Evolutionary conservation across 2,888 invertebrate genomes (phyloP).

Genomic region (Heteropelma amictum): DNA sequence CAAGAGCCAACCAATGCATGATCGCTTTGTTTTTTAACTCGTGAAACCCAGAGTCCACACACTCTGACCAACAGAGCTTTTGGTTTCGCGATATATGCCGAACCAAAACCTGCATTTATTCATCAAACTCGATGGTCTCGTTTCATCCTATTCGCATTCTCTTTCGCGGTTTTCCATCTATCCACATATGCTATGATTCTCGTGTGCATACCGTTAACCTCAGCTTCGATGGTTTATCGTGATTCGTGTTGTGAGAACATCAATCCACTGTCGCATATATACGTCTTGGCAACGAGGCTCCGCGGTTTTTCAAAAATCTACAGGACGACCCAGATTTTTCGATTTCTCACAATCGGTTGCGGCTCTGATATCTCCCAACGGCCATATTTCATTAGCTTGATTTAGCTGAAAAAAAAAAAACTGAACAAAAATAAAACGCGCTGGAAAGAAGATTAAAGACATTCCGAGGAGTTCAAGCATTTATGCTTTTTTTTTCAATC

Average conservation of each 20-base stretch:
- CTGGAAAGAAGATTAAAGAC: too few species aligned
- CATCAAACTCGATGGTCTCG: slow-evolving; percentile 61
- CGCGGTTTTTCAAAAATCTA: too few species aligned
- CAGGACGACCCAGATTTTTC: too few species aligned
- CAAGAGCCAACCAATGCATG: not conserved
- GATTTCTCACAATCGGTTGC: too few species aligned
- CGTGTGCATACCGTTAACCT: too few species aligned
- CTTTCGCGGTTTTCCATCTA: slow-evolving; percentile 11
- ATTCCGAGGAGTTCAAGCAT: too few species aligned
- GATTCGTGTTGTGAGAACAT: not conserved
- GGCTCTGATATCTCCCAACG: too few species aligned
- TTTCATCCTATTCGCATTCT: slow-evolving; percentile 13
- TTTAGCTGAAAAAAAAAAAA: too few species aligned
- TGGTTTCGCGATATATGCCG: slow-evolving; percentile 39
- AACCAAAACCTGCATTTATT: slow-evolving; percentile 66
- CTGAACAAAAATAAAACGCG: too few species aligned
- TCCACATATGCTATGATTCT: slow-evolving; percentile 1
- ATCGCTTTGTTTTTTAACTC: not conserved
- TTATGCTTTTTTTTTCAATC: too few species aligned
- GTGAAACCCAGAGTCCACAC: not conserved
- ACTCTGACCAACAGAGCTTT: slow-evolving; percentile 16
- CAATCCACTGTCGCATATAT: not conserved
- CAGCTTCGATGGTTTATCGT: not conserved
- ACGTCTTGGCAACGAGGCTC: too few species aligned
- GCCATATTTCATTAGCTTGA: too few species aligned